Evolutionary conservation across 2,113 vertebrate species (phyloP).

Genomic region (Grus americana): DNA sequence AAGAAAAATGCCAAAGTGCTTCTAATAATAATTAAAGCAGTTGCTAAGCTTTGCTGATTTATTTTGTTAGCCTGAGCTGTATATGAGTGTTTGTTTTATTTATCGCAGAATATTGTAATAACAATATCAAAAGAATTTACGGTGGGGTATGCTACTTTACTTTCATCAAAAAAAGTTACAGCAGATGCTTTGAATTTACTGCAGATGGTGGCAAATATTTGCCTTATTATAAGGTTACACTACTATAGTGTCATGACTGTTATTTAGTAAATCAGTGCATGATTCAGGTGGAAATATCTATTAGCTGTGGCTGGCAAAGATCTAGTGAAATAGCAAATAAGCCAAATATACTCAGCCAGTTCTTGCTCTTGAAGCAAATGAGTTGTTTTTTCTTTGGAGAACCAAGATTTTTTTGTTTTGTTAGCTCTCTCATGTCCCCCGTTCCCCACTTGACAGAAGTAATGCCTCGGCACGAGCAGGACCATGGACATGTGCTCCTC

Average conservation of each 20-base stretch:
- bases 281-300: constrained; percentile 54
- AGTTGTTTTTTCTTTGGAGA: neutral
- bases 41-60: constrained; percentile 55
- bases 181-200: constrained; percentile 77
- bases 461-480: neutral
- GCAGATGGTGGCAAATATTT: constrained; percentile 74
- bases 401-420: neutral
- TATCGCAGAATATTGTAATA: constrained; percentile 69
- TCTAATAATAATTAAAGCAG: constrained; percentile 67
- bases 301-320: constrained; percentile 48
- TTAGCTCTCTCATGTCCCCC: neutral
- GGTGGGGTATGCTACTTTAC: constrained; percentile 30
- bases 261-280: constrained; percentile 54
- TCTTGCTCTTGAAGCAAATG: constrained; percentile 28
- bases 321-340: constrained; percentile 52
- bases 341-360: neutral
- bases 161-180: constrained; percentile 59
- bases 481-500: fast-evolving
- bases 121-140: constrained; percentile 76
- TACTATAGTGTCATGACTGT: constrained; percentile 57
- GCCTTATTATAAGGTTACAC: constrained; percentile 58
- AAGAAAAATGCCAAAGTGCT: constrained; percentile 55
- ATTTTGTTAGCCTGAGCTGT: constrained; percentile 49
- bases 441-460: neutral
- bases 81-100: constrained; percentile 53